phyloP scores from a whole-genome alignment of 92 coral and sea anemone species.

The Meandrina meandrites region DNA sequence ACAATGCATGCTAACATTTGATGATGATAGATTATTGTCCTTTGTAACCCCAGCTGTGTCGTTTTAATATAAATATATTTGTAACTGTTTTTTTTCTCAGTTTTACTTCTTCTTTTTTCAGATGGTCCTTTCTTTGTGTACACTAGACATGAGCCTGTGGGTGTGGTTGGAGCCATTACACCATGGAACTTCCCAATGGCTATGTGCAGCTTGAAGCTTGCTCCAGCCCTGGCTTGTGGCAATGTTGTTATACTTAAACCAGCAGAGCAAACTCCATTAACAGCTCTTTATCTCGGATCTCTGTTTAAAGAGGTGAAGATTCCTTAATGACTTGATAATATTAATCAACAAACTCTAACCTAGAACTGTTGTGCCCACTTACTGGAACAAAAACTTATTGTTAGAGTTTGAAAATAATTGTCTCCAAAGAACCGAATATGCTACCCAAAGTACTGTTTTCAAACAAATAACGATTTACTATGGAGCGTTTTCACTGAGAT shows the following conservation, averaged over 20 bases:
- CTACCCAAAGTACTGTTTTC: too few species aligned
- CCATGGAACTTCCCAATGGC: slow-evolving; percentile 95
- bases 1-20: too few species aligned
- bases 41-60: too few species aligned
- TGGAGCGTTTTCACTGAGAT: too few species aligned
- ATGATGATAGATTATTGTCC: too few species aligned
- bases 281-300: slow-evolving; percentile 87
- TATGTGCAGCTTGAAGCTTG: slow-evolving; percentile 82
- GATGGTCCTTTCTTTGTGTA: slow-evolving; percentile 94
- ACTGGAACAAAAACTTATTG: too few species aligned
- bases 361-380: background rate
- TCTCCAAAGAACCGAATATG: too few species aligned
- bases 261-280: slow-evolving; percentile 96
- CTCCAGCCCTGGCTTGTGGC: slow-evolving; percentile 94
- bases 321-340: background rate
- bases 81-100: background rate
- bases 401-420: too few species aligned
- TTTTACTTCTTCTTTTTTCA: slow-evolving; percentile 9
- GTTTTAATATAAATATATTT: too few species aligned
- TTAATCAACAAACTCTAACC: background rate
- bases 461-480: too few species aligned
- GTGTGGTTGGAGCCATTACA: slow-evolving; percentile 85
- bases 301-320: slow-evolving; percentile 76
- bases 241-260: slow-evolving; percentile 90
- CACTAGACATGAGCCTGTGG: slow-evolving; percentile 96